Evolutionary conservation across 1,140 invertebrate genomes (phyloP), one percentile per base, ranked within the genome.

Genomic region (Brachionus calyciflorus): DNA sequence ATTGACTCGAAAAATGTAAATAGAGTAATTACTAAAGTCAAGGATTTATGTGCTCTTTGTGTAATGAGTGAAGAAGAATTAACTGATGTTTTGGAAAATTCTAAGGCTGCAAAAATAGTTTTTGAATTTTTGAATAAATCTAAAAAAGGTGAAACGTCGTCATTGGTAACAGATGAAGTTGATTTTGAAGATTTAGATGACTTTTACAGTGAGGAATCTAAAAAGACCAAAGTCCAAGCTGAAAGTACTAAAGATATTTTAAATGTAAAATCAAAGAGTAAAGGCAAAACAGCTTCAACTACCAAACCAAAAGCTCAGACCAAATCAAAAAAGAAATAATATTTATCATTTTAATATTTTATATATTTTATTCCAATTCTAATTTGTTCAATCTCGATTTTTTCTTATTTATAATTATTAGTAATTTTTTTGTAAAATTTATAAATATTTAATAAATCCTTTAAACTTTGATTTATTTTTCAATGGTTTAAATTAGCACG

Each of bases 1-100:
- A 88, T 97, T 3, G 91, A 90, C 80, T 90, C 91, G 0, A 93
- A 93, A 84, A 97, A 96, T 84, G 88, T 95, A 5, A 87, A 89
- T 68, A 79, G 83, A 0, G 85, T 97, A 73, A 87, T 97, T 85
- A 91, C 92, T 78, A 90, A 90, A 82, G 91, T 84, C 12, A 75
- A 81, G 4, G 81, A 82, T 76, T 70, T 92, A 1, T 83, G 88
- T 78, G 91, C 90, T 37, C 84, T 98, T 63, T 88, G 82, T 46
- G 80, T 83, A 19, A 60, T 87, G 9, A 79, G 82, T 28, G 78
- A 83, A 33, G 87, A 89, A 75, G 87, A 91, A 81, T 80, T 93
- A 57, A 81, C 81, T 21, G 85, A 88, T 77, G 84, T 92, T 41
- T 80, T 93, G 76, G 89, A 88, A 78, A 92, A 83, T 80, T 80